Base-by-base conservation (phyloP, 2,888 invertebrate genomes). In the Sturmia bella region DNA sequence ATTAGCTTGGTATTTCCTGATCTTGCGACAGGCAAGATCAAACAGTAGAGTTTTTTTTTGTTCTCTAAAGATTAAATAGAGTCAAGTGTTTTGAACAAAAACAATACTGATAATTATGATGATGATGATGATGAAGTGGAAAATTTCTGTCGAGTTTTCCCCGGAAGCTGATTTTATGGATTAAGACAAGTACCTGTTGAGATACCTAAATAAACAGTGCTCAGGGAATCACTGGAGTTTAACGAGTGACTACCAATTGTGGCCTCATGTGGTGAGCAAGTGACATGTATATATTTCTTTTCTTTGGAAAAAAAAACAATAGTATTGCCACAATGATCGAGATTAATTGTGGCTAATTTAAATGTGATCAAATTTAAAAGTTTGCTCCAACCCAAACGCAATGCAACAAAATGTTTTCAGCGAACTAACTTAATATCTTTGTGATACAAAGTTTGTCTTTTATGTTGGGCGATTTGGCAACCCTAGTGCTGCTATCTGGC, bases 61-160 rank as follows among this genome's bases (percentile, higher is more conserved):
- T 52, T 52, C 15, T 63, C 61, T 45, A 52, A 66, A 81, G 45
- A 48, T 70, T 85, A 86, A 85, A 88, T 88, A 85, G 85, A 88
- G 89, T 88, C 89, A 89, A 88, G 89, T 88, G 87, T 57, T 24
- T 64, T 9, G 19, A 13, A 27, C 21, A 56, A 66, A 66, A 37
- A 41, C 19, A 52, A 66, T 24, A 17, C 15, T 50, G 3, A 48
- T 50, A 24, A 76, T 78, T 37, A 68, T 70, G 50, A 21, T 50
- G 3, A 48, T 50, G 37, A 76, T 78, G 43, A 68, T 70, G 50
- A 54, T 61, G 66, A 45, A n/a, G 24, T 52, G 64, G 9, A n/a
- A 68, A 63, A 24, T 27, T 27, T 39, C 27, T 63, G 43, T 50
- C 50, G 74, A 48, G 80, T 75, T 57, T 82, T 73, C 9, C 21